phyloP scores from a whole-genome alignment of 2,888 invertebrate species.

The Aquatica leii region DNA sequence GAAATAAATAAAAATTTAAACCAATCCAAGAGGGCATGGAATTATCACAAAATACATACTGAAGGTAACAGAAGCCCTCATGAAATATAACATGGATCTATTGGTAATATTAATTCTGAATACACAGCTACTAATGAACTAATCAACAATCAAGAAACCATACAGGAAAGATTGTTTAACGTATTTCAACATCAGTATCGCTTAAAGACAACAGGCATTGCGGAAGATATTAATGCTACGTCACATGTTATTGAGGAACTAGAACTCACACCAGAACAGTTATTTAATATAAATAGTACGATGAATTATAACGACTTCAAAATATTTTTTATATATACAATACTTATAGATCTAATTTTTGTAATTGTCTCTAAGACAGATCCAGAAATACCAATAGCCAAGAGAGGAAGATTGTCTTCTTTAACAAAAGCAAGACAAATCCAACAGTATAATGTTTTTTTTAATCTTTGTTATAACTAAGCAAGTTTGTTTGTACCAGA shows the following conservation, averaged over 20 bases:
- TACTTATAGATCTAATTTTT: neutral
- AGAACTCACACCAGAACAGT: neutral
- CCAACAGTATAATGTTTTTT: no score
- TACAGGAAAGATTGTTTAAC: slow-evolving; percentile 2
- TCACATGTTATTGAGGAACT: neutral
- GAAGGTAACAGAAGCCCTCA: slow-evolving; percentile 1
- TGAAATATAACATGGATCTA: neutral
- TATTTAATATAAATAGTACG: neutral
- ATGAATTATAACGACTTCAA: slow-evolving; percentile 3
- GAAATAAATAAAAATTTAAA: slow-evolving; percentile 6
- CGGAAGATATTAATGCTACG: neutral
- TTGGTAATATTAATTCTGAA: neutral
- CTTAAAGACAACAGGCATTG: neutral
- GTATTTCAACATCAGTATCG: slow-evolving; percentile 3
- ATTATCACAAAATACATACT: slow-evolving; percentile 9
- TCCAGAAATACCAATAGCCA: no score
- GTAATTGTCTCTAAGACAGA: no score
- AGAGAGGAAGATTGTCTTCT: no score
- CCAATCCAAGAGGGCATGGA: slow-evolving; percentile 1
- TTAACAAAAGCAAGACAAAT: no score
- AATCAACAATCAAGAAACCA: neutral
- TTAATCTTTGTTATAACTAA: no score
- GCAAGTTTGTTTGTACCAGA: no score
- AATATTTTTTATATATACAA: neutral
- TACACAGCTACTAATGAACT: neutral